Conservation (phyloP, 2,113 vertebrate species). For the Ciconia maguari region DNA sequence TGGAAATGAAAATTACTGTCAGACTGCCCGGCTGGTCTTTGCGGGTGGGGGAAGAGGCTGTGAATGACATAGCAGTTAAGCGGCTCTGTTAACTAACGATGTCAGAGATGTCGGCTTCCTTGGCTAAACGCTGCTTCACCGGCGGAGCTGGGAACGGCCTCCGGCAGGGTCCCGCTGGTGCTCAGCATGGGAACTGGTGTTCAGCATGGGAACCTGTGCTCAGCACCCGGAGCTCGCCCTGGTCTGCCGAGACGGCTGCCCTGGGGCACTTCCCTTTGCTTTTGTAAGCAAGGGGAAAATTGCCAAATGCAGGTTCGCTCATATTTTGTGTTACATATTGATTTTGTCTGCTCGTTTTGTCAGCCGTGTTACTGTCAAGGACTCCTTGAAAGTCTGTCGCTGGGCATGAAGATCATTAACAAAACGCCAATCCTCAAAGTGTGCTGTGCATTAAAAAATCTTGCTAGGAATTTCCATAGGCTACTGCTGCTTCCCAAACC, state of each 20-base stretch:
- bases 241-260: not conserved
- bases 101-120: not conserved
- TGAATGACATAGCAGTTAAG: not conserved
- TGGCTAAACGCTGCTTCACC: not conserved
- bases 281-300: not conserved
- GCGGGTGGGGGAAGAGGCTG: not conserved
- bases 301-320: not conserved
- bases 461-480: not conserved
- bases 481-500: not conserved
- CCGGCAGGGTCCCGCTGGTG: not conserved
- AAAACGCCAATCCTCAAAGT: not conserved
- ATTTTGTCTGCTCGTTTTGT: not conserved
- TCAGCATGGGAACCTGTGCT: not conserved
- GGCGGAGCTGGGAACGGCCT: not conserved
- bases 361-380: not conserved
- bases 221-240: accelerated
- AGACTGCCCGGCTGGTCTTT: not conserved
- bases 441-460: not conserved
- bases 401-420: not conserved
- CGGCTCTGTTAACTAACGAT: not conserved
- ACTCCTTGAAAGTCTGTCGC: not conserved
- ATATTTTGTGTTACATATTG: not conserved
- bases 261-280: not conserved
- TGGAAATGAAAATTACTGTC: not conserved
- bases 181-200: not conserved